A percentile compares a stretch with the other conserved stretches of the same genome.
Conservation (phyloP, 2,797 vertebrate genomes). For the Leptatherina wallacei region DNA sequence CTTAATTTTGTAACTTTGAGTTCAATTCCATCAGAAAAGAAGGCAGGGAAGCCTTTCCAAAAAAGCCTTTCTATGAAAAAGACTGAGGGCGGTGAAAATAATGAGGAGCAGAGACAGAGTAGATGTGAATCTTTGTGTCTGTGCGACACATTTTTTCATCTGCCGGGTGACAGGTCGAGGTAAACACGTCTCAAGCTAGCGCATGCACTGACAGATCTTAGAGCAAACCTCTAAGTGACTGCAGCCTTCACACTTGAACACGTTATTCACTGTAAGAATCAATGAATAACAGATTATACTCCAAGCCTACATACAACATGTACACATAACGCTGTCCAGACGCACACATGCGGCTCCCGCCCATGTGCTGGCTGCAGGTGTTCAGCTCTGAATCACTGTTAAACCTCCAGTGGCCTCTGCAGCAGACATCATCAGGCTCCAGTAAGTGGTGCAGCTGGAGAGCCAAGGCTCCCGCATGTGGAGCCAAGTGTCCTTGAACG, state of each 20-base stretch:
- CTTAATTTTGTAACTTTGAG: conserved; percentile 28
- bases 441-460: conserved; percentile 31
- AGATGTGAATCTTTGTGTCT: conserved; percentile 6
- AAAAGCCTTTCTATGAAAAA: conserved; percentile 28
- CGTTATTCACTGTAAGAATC: conserved; percentile 24
- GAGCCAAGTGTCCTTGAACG: conserved; percentile 70
- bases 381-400: conserved; percentile 59
- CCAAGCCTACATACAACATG: conserved; percentile 16
- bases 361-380: conserved; percentile 77
- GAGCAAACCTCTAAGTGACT: conserved; percentile 8
- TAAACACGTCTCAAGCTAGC: conserved; percentile 37
- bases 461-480: conserved; percentile 56
- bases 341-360: conserved; percentile 40
- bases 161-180: conserved; percentile 44
- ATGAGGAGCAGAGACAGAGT: conserved; percentile 9
- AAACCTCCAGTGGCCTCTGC: conserved; percentile 65
- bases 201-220: not conserved
- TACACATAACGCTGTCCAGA: conserved; percentile 64
- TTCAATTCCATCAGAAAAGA: not conserved
- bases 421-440: conserved; percentile 49
- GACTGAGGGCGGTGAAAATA: not conserved
- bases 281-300: conserved; percentile 28
- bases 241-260: not conserved
- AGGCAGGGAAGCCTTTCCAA: conserved; percentile 7
- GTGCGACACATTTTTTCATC: conserved; percentile 27